Percentiles rank a stretch among this genome's conserved stretches.
Conservation (phyloP, 2,113 vertebrate genomes). For the Sarotherodon lohbergeri region DNA sequence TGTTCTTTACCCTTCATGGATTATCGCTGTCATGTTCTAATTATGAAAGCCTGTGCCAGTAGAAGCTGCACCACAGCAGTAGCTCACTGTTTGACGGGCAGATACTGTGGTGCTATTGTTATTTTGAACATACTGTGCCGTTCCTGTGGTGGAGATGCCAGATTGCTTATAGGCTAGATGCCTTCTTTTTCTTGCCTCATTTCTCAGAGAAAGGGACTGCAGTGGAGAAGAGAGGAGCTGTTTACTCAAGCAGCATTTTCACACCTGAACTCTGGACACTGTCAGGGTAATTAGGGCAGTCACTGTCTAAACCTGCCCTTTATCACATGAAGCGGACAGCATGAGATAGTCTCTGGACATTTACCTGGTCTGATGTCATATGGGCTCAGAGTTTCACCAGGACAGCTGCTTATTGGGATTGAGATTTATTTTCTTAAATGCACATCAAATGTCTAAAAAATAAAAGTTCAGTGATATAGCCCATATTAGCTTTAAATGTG, state of each 20-base stretch:
- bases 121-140: conserved; percentile 56
- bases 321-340: background rate
- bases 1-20: conserved; percentile 12
- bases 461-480: background rate
- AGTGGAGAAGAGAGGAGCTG: conserved; percentile 14
- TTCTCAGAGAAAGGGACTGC: background rate
- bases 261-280: background rate
- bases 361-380: background rate
- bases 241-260: background rate
- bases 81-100: conserved; percentile 30
- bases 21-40: conserved; percentile 38
- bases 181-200: background rate
- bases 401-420: background rate
- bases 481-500: background rate
- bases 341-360: background rate
- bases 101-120: conserved; percentile 51
- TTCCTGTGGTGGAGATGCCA: conserved; percentile 44
- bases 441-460: background rate
- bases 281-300: background rate
- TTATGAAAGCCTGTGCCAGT: conserved; percentile 37
- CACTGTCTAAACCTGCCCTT: background rate
- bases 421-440: background rate
- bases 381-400: background rate
- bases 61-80: conserved; percentile 30
- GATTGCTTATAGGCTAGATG: conserved; percentile 11